Evolutionary conservation across 2,113 vertebrate genomes (phyloP).

Genomic region (Perognathus longimembris): DNA sequence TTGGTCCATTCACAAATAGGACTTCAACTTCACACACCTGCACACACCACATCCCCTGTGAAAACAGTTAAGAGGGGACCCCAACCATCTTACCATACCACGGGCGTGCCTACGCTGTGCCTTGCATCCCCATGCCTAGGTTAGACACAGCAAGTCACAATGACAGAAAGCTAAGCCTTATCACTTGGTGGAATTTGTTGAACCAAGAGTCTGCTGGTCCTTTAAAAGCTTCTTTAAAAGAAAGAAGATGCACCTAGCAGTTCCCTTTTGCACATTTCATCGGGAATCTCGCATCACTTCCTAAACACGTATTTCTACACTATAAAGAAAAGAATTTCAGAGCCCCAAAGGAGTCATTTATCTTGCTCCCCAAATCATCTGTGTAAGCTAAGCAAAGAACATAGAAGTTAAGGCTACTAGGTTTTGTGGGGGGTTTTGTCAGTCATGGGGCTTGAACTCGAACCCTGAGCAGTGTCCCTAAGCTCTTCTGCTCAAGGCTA

Average conservation of each 20-base stretch:
- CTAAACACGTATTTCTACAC: neutral
- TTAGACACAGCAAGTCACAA: neutral
- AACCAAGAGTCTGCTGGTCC: slow-evolving; percentile 48
- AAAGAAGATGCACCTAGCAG: neutral
- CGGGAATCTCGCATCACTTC: slow-evolving; percentile 5
- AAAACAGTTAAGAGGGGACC: neutral
- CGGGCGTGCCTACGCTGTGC: fast-evolving
- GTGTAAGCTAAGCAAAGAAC: neutral
- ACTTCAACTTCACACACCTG: neutral
- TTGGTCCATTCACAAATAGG: neutral
- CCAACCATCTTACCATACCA: neutral
- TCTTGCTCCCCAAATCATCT: neutral
- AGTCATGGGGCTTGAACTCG: no score
- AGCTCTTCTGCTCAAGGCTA: no score
- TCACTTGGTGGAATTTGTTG: slow-evolving; percentile 35
- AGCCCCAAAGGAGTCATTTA: neutral
- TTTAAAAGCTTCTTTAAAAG: neutral
- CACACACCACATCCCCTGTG: fast-evolving
- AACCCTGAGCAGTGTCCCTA: no score
- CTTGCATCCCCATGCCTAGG: fast-evolving
- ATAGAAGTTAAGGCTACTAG: neutral
- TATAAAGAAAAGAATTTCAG: slow-evolving; percentile 34
- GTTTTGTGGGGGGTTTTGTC: no score
- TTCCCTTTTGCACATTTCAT: slow-evolving; percentile 25
- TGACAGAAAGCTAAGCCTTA: neutral